Conservation (phyloP, 2,888 invertebrate genomes). For the Eledona agricola region DNA sequence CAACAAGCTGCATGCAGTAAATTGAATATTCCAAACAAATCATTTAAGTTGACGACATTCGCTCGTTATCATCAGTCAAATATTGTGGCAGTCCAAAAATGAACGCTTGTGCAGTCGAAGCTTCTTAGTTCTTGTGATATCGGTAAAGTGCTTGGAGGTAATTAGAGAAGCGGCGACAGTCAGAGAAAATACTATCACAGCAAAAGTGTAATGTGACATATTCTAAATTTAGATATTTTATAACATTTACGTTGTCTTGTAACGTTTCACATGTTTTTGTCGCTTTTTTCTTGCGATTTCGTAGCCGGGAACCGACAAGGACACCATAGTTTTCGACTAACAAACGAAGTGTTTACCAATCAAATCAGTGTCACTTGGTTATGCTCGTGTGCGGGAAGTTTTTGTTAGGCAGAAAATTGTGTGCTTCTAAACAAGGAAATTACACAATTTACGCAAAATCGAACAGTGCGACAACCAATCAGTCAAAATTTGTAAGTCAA, state of each 20-base stretch:
- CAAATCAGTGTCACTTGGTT: constrained; percentile 29
- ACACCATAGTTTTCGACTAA: constrained; percentile 18
- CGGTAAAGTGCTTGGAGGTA: too few relatives aligned
- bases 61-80: constrained; percentile 1
- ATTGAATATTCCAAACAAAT: too few relatives aligned
- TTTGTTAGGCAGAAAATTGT: constrained; percentile 12
- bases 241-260: too few relatives aligned
- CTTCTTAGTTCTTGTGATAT: too few relatives aligned
- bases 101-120: too few relatives aligned
- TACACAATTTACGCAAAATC: background rate
- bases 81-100: background rate
- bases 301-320: constrained; percentile 23
- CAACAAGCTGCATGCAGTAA: too few relatives aligned
- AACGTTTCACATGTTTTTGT: too few relatives aligned
- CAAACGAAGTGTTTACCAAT: constrained; percentile 26
- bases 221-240: constrained; percentile 1
- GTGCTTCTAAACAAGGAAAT: background rate
- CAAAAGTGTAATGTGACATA: too few relatives aligned
- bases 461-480: constrained; percentile 9
- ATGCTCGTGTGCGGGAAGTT: constrained; percentile 28
- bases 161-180: too few relatives aligned
- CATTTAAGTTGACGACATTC: background rate
- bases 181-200: too few relatives aligned
- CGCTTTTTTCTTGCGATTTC: too few relatives aligned
- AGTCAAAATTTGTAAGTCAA: constrained; percentile 27